phyloP scores from a whole-genome alignment of 2,797 vertebrate genomes.

The Sciaenops ocellatus region DNA sequence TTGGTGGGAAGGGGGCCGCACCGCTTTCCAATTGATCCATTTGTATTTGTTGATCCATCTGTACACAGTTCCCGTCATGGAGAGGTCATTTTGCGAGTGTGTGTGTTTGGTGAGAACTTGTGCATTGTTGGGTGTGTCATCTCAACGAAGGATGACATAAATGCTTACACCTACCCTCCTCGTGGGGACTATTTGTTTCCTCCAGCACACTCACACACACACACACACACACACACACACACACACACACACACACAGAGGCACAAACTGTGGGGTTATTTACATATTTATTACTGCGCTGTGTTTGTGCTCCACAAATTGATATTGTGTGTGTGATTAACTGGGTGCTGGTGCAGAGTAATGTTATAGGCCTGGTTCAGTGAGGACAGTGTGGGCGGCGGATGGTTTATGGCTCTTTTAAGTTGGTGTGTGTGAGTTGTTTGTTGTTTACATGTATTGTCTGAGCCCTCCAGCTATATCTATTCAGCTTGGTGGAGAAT shows the following conservation, averaged over 20 bases:
- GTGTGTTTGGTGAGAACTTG: constrained; percentile 41
- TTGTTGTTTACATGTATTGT: constrained; percentile 57
- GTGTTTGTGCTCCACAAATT: constrained; percentile 61
- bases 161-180: constrained; percentile 47
- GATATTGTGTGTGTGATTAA: constrained; percentile 62
- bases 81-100: constrained; percentile 46
- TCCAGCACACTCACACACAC: too few relatives aligned
- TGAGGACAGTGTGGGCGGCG: constrained; percentile 52
- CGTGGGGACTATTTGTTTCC: constrained; percentile 44
- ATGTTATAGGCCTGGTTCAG: constrained; percentile 54
- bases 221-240: constrained; percentile 3
- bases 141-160: constrained; percentile 43
- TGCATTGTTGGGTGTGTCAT: constrained; percentile 35
- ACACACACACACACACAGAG: neutral
- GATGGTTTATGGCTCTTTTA: constrained; percentile 69
- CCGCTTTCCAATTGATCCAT: constrained; percentile 57
- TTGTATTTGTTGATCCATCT: constrained; percentile 68
- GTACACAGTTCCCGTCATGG: constrained; percentile 50
- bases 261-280: constrained; percentile 56
- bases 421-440: constrained; percentile 35
- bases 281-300: constrained; percentile 74
- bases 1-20: constrained; percentile 23
- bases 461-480: constrained; percentile 53
- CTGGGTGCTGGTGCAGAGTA: constrained; percentile 51
- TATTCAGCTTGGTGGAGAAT: constrained; percentile 58